Evolutionary conservation across 2,113 vertebrate genomes (phyloP).

Genomic region (Ariopsis seemanni): DNA sequence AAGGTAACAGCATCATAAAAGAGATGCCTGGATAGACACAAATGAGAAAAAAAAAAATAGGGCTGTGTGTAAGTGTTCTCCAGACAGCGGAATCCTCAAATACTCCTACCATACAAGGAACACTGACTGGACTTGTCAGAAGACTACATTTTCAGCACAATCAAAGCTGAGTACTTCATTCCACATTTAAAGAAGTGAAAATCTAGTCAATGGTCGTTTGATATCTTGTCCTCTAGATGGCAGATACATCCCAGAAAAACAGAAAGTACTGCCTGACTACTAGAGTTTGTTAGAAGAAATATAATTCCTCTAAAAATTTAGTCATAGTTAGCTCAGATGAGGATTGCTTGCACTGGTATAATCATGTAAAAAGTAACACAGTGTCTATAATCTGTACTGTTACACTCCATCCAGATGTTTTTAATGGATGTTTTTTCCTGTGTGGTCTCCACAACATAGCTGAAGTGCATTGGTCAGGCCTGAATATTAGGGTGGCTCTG

Average conservation of each 20-base stretch:
- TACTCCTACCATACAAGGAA: too few species aligned
- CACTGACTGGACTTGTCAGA: neutral
- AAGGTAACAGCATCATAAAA: neutral
- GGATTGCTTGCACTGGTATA: neutral
- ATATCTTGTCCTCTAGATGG: slow-evolving; percentile 37
- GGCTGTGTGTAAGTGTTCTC: neutral
- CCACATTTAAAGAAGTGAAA: neutral
- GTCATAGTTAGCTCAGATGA: neutral
- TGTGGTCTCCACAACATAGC: neutral
- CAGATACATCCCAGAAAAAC: neutral
- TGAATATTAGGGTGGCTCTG: neutral
- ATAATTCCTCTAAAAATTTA: neutral
- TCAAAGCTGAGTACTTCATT: neutral
- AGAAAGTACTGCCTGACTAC: neutral
- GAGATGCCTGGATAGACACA: neutral
- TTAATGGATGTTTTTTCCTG: neutral
- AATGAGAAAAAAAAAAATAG: neutral
- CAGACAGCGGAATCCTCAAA: neutral
- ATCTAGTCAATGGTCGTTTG: slow-evolving; percentile 12
- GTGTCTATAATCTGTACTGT: neutral
- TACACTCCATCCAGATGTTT: neutral
- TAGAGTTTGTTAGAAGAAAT: neutral
- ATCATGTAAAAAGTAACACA: neutral
- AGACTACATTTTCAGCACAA: neutral
- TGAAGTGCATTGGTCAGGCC: neutral